Base-by-base conservation (phyloP, 2,113 vertebrate species). In the Neogale vison region DNA sequence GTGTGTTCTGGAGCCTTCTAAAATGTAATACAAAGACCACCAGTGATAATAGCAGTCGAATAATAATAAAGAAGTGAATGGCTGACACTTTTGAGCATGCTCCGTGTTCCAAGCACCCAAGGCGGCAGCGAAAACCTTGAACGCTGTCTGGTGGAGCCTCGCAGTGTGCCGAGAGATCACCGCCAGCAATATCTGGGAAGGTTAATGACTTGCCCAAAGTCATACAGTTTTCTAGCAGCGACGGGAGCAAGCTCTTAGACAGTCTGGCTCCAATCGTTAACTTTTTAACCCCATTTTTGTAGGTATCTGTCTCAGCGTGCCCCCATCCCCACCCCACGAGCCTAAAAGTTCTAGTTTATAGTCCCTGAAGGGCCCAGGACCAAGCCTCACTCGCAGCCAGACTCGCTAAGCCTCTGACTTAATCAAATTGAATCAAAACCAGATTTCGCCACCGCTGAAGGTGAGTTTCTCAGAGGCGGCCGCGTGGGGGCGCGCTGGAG, bases 401-500 rank as follows among this genome's bases (percentile, higher is more conserved):
- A 77, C 90, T 23, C 24, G 3, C 81, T 88, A 71, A 95, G 81
- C 55, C 88, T 42, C n/a, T 21, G 45, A 45, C 36, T 82, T 95
- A 90, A 96, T 57, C 18, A 4, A 59, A 69, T 13, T 24, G 72
- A 94, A 98, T 95, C 92, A 90, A 98, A 96, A 63, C 72, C 34
- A 86, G 42, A 7, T 89, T 97, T 90, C 12, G 61, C 77, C 82
- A 67, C 52, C 3, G 11, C 36, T 52, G 55, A 87, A 21, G 26
- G 6, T 98, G 98, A 74, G 94, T 90, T 98, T 98, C 95, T 86
- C 29, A 1, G 18, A 20, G 82, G 63, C 31, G 55, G 97, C 98
- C 99, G 98, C 98, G 96, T 97, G 98, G 98, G 98, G 97, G 98
- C 98, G 98, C 98, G 93, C 98, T 94, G 96, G 98, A 20, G 97